phyloP scores from a whole-genome alignment of 2,113 vertebrate genomes.

The Etheostoma spectabile region DNA sequence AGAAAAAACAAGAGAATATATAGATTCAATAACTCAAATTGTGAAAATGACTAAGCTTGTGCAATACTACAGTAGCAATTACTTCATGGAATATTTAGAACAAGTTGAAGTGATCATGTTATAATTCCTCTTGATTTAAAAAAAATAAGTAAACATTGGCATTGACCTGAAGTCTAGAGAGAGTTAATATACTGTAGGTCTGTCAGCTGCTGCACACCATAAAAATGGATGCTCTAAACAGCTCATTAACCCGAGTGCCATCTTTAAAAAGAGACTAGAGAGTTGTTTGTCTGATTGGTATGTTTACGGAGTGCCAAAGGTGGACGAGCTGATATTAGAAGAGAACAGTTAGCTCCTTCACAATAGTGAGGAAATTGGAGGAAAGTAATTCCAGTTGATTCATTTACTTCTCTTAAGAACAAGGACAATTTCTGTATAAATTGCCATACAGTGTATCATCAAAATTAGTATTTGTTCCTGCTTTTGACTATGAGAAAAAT shows the following conservation, averaged over 20 bases:
- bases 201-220: conserved; percentile 12
- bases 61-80: not conserved
- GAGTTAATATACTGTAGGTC: not conserved
- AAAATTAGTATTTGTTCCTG: not conserved
- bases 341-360: not conserved
- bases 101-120: not conserved
- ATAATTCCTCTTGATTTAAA: not conserved
- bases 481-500: not conserved
- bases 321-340: conserved; percentile 1
- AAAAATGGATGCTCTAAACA: conserved; percentile 24
- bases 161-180: not conserved
- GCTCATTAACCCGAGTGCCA: conserved; percentile 41
- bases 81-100: not conserved
- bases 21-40: not conserved
- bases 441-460: not conserved
- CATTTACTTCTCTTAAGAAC: not conserved
- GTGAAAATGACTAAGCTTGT: not conserved
- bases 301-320: conserved; percentile 25
- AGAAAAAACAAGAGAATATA: conserved; percentile 32
- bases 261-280: conserved; percentile 16
- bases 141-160: not conserved
- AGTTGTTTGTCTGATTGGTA: conserved; percentile 20
- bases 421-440: not conserved
- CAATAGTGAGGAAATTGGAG: not conserved
- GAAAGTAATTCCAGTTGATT: not conserved